A percentile compares a stretch with the other conserved stretches of the same genome.
Evolutionary conservation across 2,888 invertebrate genomes (phyloP).

Genomic region (Leptarthrus brevirostris): DNA sequence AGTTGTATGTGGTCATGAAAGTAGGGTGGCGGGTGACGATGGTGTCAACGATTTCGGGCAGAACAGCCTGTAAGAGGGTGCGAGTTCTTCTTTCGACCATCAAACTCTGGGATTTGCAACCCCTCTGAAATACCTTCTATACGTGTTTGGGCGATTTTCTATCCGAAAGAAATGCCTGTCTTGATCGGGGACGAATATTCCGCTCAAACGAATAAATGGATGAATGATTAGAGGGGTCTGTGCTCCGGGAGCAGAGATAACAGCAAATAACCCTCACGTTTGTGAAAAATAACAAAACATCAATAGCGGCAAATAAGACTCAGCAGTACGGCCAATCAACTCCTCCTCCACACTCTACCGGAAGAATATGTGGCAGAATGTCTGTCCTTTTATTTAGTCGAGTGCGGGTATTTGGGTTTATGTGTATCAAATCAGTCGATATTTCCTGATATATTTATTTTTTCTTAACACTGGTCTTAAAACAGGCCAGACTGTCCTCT

Average conservation of each 20-base stretch:
- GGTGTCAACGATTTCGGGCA: slow-evolving; percentile 29
- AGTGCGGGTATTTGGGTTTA: slow-evolving; percentile 7
- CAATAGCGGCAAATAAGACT: slow-evolving; percentile 37
- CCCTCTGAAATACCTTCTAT: slow-evolving; percentile 26
- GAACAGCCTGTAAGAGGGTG: slow-evolving; percentile 39
- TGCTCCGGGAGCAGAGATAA: slow-evolving; percentile 32
- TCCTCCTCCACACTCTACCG: neutral
- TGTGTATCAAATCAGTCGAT: neutral
- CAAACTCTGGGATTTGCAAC: slow-evolving; percentile 36
- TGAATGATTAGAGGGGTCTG: slow-evolving; percentile 45
- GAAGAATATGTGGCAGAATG: slow-evolving; percentile 38
- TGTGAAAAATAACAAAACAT: slow-evolving; percentile 40
- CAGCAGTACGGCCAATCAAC: slow-evolving; percentile 28
- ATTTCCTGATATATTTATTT: neutral
- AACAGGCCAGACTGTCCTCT: too few relatives aligned
- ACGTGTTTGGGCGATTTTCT: slow-evolving; percentile 12
- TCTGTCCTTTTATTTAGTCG: neutral
- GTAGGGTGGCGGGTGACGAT: slow-evolving; percentile 17
- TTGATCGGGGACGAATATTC: slow-evolving; percentile 33
- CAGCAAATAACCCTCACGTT: slow-evolving; percentile 36
- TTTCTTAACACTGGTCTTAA: too few relatives aligned
- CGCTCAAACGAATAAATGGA: slow-evolving; percentile 47
- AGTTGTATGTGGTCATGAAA: slow-evolving; percentile 47
- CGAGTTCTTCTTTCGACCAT: slow-evolving; percentile 46
- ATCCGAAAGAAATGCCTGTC: slow-evolving; percentile 29